These are phyloP conservation scores for Pristis pectinata DNA, from an alignment of 2,797 vertebrate species.

Conservation along the genomic window DNA sequence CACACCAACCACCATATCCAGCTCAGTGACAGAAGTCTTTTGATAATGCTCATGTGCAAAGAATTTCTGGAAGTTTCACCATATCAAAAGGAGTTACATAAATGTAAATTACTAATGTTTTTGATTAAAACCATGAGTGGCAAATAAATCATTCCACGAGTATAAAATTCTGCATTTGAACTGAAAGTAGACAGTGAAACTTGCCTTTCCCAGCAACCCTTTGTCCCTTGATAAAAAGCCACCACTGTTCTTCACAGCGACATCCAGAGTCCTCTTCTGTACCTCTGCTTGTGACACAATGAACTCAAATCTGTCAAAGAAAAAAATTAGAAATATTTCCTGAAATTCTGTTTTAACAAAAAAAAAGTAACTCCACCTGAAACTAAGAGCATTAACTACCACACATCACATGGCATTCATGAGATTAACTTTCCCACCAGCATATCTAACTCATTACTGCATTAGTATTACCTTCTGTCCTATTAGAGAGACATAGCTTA, in stretches of 20 bases:
- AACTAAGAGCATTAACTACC: not conserved
- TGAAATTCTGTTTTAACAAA: not conserved
- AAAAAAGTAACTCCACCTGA: too few species aligned
- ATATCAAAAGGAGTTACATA: not conserved
- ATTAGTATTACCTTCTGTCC: not conserved
- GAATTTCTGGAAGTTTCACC: not conserved
- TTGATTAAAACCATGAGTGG: not conserved
- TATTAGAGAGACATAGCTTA: not conserved
- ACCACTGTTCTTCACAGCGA: slow-evolving; percentile 92
- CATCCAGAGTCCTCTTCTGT: slow-evolving; percentile 78
- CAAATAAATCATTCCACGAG: not conserved
- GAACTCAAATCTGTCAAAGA: slow-evolving; percentile 79
- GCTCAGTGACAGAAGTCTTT: not conserved
- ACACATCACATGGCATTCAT: not conserved
- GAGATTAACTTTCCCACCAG: not conserved
- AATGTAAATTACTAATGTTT: not conserved
- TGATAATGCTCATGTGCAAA: not conserved
- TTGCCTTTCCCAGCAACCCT: slow-evolving; percentile 90
- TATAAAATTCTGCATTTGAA: not conserved
- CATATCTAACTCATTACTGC: not conserved
- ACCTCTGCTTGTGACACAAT: slow-evolving; percentile 80
- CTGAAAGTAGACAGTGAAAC: not conserved
- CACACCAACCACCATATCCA: too few species aligned
- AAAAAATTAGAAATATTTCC: not conserved
- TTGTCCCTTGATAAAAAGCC: slow-evolving; percentile 90